A percentile compares a stretch with the other conserved stretches of the same genome.
Evolutionary conservation across 2,113 vertebrate species (phyloP).

Genomic region (Engystomops pustulosus): DNA sequence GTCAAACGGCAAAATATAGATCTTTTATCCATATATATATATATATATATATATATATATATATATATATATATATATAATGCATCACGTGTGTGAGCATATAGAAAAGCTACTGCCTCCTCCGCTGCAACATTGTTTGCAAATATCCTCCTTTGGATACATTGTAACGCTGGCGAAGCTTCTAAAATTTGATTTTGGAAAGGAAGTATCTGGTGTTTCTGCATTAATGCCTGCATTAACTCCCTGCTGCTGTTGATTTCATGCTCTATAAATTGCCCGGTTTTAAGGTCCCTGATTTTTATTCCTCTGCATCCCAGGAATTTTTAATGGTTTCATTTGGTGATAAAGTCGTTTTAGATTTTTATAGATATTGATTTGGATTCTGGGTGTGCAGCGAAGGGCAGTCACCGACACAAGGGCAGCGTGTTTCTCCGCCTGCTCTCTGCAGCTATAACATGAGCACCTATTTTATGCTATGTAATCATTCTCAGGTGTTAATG

Average conservation of each 20-base stretch:
- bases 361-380: constrained; percentile 60
- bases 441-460: background rate
- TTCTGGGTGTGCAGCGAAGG: constrained; percentile 51
- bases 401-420: constrained; percentile 29
- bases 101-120: background rate
- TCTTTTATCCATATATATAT: background rate
- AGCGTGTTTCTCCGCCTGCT: background rate
- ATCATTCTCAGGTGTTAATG: constrained; percentile 60
- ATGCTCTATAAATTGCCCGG: constrained; percentile 59
- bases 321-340: constrained; percentile 59
- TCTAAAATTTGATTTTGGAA: constrained; percentile 56
- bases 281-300: constrained; percentile 60
- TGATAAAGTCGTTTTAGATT: constrained; percentile 58
- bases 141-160: background rate
- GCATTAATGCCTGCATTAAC: constrained; percentile 57
- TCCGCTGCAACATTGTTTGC: background rate
- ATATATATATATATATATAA: constrained; percentile 2
- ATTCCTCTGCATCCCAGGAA: constrained; percentile 45
- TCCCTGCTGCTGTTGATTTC: constrained; percentile 59
- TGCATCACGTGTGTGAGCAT: too few relatives aligned
- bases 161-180: background rate
- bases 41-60: background rate
- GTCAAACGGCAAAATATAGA: background rate
- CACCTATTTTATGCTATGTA: constrained; percentile 53
- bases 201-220: constrained; percentile 50